Evolutionary conservation across 2,797 vertebrate genomes (phyloP), one percentile per base, ranked within the genome.

Genomic region (Falco novaeseelandiae): DNA sequence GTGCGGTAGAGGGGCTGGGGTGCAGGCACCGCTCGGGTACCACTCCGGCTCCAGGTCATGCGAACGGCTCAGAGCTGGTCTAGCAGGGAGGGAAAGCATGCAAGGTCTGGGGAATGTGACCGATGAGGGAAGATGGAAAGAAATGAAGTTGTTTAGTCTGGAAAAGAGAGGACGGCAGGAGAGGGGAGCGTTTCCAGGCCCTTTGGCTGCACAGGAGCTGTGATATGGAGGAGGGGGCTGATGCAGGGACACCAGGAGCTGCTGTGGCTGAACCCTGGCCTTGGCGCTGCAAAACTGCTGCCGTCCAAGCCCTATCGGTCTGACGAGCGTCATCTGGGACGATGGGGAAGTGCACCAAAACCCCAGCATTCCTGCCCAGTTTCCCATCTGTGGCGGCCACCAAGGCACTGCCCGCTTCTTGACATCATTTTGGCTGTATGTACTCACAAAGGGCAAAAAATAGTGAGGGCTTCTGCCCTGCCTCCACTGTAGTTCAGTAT

Each of bases 231-330:
- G 38, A 32, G 46, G n/a, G 38, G 40, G 32, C 46, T 32, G 81
- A 12, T 5, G 14, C 0, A 2, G 7, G 67, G 22, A 8, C 2
- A 4, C 8, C 36, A 16, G 52, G 42, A 61, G 34, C 44, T 58
- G 55, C 36, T 0, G 0, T 10, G 4, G 65, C 16, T 0, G 0
- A 54, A 12, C 19, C 16, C 23, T 14, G 21, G 18, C 40, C 59
- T 52, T 16, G 40, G 20, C 2, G 0, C n/a, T 38, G 58, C 27
- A 46, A 58, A 89, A 2, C 32, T 15, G 1, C 57, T 49, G 10
- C 57, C 0, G 0, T 14, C n/a, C 7, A 17, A 48, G 23, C 20
- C 9, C 27, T 25, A 1, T 6, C 1, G 2, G 17, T 19, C 67
- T 8, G 26, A 23, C 2, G 2, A 32, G 49, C 74, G 34, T 44